These are phyloP conservation scores for Malurus splendens DNA, from an alignment of 2,797 vertebrate genomes.

Conservation along the genomic window DNA sequence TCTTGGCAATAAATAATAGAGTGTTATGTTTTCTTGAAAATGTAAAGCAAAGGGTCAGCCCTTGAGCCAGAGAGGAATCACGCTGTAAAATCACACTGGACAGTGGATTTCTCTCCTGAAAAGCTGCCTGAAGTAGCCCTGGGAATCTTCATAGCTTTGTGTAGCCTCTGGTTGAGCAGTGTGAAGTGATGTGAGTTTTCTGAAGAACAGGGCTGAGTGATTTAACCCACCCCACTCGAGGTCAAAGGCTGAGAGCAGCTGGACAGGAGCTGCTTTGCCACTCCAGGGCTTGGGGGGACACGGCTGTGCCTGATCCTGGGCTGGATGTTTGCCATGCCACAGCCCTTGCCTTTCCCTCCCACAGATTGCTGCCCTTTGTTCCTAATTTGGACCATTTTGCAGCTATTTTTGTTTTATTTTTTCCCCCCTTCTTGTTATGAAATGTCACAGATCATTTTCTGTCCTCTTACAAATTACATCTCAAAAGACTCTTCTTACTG, in stretches of 20 bases:
- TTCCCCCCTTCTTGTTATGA: rapidly evolving
- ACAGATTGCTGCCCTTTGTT: neutral
- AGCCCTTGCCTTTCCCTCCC: neutral
- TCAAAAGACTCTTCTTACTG: neutral
- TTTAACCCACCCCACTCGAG: neutral
- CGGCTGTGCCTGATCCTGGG: rapidly evolving
- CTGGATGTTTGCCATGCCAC: neutral
- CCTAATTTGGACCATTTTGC: neutral
- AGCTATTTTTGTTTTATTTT: neutral
- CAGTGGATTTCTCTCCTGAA: neutral
- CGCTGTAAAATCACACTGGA: neutral
- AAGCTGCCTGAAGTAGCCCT: neutral
- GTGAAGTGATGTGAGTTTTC: neutral
- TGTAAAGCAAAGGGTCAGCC: neutral
- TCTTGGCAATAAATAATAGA: neutral
- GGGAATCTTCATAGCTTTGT: neutral
- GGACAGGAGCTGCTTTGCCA: neutral
- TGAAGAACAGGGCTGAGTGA: neutral
- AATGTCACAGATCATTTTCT: neutral
- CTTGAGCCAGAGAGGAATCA: neutral
- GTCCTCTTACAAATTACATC: neutral
- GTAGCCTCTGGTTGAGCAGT: neutral
- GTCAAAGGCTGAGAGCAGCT: neutral
- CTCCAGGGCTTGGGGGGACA: no score
- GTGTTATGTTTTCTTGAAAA: neutral